Percentiles rank a stretch among this genome's conserved stretches.
These are phyloP conservation scores for Beaufortia kweichowensis DNA, from an alignment of 2,113 vertebrate genomes.

Conservation along the genomic window DNA sequence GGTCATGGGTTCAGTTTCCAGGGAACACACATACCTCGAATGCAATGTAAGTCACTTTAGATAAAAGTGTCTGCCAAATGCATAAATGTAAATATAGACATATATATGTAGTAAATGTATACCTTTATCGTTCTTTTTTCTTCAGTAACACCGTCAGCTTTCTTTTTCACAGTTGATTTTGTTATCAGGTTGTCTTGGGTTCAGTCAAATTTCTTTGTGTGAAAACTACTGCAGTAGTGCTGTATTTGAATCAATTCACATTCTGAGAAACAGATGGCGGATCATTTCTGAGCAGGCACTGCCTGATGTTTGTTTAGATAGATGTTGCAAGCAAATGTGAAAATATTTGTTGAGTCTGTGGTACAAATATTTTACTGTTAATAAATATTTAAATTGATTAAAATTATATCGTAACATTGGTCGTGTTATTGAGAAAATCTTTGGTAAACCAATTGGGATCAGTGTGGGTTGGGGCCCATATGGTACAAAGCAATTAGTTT, in stretches of 20 bases:
- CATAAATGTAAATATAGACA: too few species aligned
- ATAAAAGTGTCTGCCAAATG: too few species aligned
- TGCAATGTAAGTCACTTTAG: too few species aligned
- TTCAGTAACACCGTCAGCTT: neutral
- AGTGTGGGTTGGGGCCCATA: too few species aligned
- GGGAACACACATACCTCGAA: too few species aligned
- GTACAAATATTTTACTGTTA: neutral
- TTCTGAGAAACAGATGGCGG: conserved; percentile 45
- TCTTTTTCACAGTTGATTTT: conserved; percentile 9
- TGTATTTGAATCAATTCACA: conserved; percentile 19
- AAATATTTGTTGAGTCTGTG: neutral
- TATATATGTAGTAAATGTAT: conserved; percentile 3
- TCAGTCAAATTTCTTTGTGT: conserved; percentile 1
- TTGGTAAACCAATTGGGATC: too few species aligned
- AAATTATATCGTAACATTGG: neutral
- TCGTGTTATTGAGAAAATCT: neutral
- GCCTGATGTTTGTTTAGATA: conserved; percentile 25
- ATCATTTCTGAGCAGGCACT: conserved; percentile 35
- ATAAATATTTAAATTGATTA: neutral
- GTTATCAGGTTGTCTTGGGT: conserved; percentile 9
- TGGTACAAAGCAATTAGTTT: too few species aligned
- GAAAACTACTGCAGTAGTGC: neutral
- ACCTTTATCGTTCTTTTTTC: conserved; percentile 2
- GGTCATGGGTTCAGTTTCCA: too few species aligned
- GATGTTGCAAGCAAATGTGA: neutral